Conservation (phyloP, 2,888 invertebrate genomes). For the Dione juno region DNA sequence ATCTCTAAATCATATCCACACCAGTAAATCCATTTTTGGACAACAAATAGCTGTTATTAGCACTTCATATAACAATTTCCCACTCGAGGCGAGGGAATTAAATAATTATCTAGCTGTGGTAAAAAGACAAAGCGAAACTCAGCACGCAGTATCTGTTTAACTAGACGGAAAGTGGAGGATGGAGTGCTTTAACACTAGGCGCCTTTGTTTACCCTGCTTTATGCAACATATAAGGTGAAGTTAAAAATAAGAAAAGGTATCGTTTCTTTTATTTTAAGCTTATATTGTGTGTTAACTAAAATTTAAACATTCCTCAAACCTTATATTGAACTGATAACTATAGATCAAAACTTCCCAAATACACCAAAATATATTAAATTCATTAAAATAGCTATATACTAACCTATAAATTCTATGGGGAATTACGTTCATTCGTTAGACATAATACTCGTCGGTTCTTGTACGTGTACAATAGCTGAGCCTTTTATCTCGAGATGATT, state of each 20-base stretch:
- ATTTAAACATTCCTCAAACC: background rate
- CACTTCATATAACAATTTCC: background rate
- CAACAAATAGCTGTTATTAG: constrained; percentile 10
- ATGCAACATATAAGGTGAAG: background rate
- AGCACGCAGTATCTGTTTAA: background rate
- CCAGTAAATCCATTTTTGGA: constrained; percentile 2
- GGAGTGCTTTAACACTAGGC: background rate
- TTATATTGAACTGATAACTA: background rate
- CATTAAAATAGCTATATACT: background rate
- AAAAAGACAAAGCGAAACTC: no score
- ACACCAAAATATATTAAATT: background rate
- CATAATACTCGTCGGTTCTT: background rate
- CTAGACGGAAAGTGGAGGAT: background rate
- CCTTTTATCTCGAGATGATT: constrained; percentile 12
- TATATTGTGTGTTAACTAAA: no score
- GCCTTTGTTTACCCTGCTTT: background rate
- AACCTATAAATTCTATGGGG: background rate
- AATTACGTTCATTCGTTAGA: background rate
- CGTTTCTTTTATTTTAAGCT: no score
- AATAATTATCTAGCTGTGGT: no score
- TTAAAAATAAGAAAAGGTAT: background rate
- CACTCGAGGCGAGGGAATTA: no score
- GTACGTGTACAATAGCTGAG: constrained; percentile 2
- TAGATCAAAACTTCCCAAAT: background rate
- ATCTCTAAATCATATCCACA: constrained; percentile 3